Conservation (phyloP, 2,888 invertebrate species). For the Eucriotettix oculatus region DNA sequence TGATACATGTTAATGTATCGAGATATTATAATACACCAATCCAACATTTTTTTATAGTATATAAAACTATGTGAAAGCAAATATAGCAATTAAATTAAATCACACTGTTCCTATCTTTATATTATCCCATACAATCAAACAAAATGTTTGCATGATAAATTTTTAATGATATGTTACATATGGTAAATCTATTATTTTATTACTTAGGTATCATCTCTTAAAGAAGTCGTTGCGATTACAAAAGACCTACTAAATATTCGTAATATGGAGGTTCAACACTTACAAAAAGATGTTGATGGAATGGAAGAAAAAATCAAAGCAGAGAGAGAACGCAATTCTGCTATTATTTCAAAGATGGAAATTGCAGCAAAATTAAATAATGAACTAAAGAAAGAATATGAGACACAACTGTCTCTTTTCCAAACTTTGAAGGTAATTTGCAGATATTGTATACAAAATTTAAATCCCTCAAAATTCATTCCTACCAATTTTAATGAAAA, state of each 20-base stretch:
- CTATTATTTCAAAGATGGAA: constrained; percentile 52
- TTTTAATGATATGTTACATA: no score
- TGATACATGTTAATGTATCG: not conserved
- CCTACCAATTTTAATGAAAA: no score
- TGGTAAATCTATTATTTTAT: no score
- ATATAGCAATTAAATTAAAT: no score
- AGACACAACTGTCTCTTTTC: constrained; percentile 56
- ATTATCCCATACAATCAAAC: no score
- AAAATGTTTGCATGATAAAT: no score
- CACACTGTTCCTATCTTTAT: no score
- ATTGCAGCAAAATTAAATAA: constrained; percentile 56
- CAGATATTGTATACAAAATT: constrained; percentile 18
- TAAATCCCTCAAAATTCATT: no score
- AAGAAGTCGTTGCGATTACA: constrained; percentile 66
- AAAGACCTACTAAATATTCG: constrained; percentile 64
- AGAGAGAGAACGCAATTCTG: constrained; percentile 52
- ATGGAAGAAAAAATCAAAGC: constrained; percentile 52
- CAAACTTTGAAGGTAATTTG: constrained; percentile 42
- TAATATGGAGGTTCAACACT: constrained; percentile 54
- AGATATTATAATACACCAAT: not conserved
- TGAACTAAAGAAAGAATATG: constrained; percentile 60
- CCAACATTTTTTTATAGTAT: not conserved
- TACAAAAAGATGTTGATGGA: constrained; percentile 47
- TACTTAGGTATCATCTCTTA: constrained; percentile 54
- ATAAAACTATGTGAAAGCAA: no score